phyloP scores from a whole-genome alignment of 1,140 invertebrate species.

The Drosophila ercepeae region DNA sequence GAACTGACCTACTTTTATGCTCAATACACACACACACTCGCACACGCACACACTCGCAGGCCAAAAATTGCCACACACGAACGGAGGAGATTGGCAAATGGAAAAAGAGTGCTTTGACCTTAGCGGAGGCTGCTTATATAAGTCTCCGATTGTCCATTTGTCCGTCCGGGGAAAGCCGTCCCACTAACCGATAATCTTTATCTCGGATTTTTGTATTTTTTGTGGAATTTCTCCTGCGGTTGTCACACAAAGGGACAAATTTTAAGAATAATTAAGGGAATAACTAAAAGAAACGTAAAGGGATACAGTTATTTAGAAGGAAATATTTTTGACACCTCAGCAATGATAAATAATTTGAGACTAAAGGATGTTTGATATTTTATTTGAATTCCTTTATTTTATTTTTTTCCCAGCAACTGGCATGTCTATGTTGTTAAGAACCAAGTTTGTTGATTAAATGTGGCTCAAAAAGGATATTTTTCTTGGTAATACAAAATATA shows the following conservation, averaged over 20 bases:
- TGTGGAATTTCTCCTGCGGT: too few species aligned
- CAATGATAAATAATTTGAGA: too few species aligned
- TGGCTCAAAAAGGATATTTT: too few species aligned
- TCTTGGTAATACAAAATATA: too few species aligned
- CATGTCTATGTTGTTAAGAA: too few species aligned
- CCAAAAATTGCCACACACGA: conserved; percentile 32
- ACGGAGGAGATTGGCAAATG: conserved; percentile 34
- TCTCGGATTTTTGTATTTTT: neutral
- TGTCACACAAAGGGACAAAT: neutral
- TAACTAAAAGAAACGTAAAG: too few species aligned
- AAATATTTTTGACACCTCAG: too few species aligned
- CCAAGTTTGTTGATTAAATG: too few species aligned
- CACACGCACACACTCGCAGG: conserved; percentile 21
- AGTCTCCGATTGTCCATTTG: conserved; percentile 17
- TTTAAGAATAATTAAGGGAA: neutral
- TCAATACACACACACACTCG: conserved; percentile 46
- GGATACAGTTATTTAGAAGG: too few species aligned
- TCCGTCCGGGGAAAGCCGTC: neutral
- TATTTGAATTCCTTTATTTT: too few species aligned
- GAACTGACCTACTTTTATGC: conserved; percentile 77
- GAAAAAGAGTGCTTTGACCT: conserved; percentile 76
- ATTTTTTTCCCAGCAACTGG: too few species aligned
- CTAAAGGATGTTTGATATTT: too few species aligned
- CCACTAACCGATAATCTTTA: neutral
- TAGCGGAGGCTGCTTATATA: conserved; percentile 73